These are phyloP conservation scores for Xylocopa sonorina DNA, from an alignment of 1,140 invertebrate species.

Conservation along the genomic window DNA sequence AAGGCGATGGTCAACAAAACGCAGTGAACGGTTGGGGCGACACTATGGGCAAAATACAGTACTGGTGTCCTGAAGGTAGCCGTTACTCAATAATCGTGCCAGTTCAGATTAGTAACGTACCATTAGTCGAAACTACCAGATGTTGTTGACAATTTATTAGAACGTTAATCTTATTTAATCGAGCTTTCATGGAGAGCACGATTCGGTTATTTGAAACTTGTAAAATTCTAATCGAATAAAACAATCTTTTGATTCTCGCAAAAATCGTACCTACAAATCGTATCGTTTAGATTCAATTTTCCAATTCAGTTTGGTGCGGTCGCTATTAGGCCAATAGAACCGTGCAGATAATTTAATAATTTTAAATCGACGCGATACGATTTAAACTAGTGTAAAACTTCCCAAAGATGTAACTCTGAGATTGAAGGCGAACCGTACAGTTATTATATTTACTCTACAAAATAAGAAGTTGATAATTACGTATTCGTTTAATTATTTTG, in stretches of 20 bases:
- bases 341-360: background rate
- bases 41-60: constrained; percentile 78
- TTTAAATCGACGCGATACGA: background rate
- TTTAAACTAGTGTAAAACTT: too few species aligned
- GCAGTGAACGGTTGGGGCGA: constrained; percentile 68
- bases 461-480: too few species aligned
- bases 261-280: background rate
- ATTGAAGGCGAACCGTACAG: too few species aligned
- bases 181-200: background rate
- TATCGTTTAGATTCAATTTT: background rate
- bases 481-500: too few species aligned
- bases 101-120: constrained; percentile 9
- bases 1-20: constrained; percentile 28
- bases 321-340: background rate
- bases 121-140: background rate
- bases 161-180: background rate
- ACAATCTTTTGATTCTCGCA: too few species aligned
- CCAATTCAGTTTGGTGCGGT: too few species aligned
- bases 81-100: constrained; percentile 33
- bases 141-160: background rate
- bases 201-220: background rate
- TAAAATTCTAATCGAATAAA: background rate
- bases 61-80: constrained; percentile 79
- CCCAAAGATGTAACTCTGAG: too few species aligned
- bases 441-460: too few species aligned